Percentiles rank a stretch among this genome's conserved stretches.
Conservation (phyloP, 1,140 invertebrate genomes). For the Euwallacea similis region DNA sequence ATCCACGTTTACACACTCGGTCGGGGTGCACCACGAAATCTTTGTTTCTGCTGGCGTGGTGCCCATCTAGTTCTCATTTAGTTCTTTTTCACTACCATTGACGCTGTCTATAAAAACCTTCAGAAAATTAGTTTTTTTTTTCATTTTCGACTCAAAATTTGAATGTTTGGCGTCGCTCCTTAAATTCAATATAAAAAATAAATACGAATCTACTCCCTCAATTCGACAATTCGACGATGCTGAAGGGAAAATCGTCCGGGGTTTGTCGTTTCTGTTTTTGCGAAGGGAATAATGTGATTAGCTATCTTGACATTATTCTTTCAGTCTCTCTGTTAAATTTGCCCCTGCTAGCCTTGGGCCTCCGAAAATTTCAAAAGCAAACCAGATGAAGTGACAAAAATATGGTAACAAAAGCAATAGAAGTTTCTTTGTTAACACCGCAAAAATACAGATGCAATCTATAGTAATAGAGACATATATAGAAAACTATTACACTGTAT, state of each 20-base stretch:
- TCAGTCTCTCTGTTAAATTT: slow-evolving; percentile 27
- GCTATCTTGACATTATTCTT: slow-evolving; percentile 30
- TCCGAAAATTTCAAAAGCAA: slow-evolving; percentile 27
- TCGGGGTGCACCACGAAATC: slow-evolving; percentile 44
- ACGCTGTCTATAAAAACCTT: no score
- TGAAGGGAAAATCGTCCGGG: slow-evolving; percentile 26
- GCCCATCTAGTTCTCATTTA: slow-evolving; percentile 37
- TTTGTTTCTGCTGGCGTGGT: slow-evolving; percentile 51
- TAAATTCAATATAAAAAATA: slow-evolving; percentile 28
- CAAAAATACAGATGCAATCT: no score
- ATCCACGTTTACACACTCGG: slow-evolving; percentile 55
- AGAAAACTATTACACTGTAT: no score
- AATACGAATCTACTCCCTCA: slow-evolving; percentile 15
- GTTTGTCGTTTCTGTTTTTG: slow-evolving; percentile 33
- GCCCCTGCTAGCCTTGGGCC: slow-evolving; percentile 22
- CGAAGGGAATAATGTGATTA: slow-evolving; percentile 33
- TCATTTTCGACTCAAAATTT: neutral
- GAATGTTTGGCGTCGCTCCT: neutral
- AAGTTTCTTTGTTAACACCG: neutral
- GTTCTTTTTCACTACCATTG: no score
- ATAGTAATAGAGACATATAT: no score
- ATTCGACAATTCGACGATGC: slow-evolving; percentile 23
- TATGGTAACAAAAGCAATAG: slow-evolving; percentile 16
- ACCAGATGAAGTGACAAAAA: slow-evolving; percentile 27
- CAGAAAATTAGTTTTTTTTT: slow-evolving; percentile 4